Evolutionary conservation across 2,113 vertebrate species (phyloP).

Genomic region (Cyprinodon tularosa): DNA sequence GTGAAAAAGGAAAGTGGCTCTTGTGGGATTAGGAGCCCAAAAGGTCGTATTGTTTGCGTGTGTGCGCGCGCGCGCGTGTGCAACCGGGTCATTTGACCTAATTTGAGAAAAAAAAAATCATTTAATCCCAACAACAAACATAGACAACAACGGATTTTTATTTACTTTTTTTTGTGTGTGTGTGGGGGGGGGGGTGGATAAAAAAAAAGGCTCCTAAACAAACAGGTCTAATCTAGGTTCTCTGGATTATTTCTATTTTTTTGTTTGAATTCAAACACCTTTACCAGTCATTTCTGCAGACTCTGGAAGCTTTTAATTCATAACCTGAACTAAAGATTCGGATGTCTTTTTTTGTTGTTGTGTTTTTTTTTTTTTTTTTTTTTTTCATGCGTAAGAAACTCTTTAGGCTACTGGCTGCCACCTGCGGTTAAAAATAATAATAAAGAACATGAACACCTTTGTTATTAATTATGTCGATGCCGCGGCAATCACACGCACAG

Average conservation of each 20-base stretch:
- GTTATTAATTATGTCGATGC: conserved; percentile 11
- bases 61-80: conserved; percentile 29
- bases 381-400: not conserved
- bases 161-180: no score
- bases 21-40: conserved; percentile 58
- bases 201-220: not conserved
- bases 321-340: not conserved
- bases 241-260: not conserved
- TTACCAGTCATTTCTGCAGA: not conserved
- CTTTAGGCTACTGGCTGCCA: not conserved
- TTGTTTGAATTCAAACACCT: not conserved
- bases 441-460: not conserved
- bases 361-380: not conserved
- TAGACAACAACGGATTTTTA: conserved; percentile 14
- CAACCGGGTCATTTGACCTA: conserved; percentile 64
- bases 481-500: conserved; percentile 25
- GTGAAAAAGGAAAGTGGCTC: conserved; percentile 74
- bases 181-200: not conserved
- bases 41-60: conserved; percentile 47
- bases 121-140: conserved; percentile 63
- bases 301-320: not conserved
- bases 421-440: not conserved
- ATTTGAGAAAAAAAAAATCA: conserved; percentile 45
- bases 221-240: no score
- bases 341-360: no score